phyloP scores from a whole-genome alignment of 2,797 vertebrate genomes.

The Ambastaia sidthimunki region DNA sequence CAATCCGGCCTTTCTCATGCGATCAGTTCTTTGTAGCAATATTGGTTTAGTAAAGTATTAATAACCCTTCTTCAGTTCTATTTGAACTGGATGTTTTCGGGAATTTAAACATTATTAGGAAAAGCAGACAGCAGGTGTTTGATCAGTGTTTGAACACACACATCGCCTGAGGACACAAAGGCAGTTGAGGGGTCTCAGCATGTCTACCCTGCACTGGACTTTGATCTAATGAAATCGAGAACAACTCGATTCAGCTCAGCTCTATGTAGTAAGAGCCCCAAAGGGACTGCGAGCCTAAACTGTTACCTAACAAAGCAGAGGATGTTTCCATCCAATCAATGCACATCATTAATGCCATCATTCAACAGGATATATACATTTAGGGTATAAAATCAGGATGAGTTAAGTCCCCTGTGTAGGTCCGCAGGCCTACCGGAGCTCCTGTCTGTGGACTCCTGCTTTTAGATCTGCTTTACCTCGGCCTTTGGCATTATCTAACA shows the following conservation, averaged over 20 bases:
- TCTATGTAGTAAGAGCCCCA: constrained; percentile 31
- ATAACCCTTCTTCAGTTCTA: background rate
- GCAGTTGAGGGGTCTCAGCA: constrained; percentile 13
- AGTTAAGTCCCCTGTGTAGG: background rate
- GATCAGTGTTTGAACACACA: constrained; percentile 41
- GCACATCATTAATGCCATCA: constrained; percentile 17
- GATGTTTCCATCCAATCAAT: constrained; percentile 34
- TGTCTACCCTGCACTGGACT: constrained; percentile 29
- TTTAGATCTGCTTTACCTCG: constrained; percentile 24
- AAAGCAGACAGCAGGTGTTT: constrained; percentile 36
- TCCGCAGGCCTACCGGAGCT: background rate
- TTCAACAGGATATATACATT: constrained; percentile 19
- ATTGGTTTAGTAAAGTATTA: background rate
- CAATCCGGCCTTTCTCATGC: background rate
- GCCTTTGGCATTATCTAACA: constrained; percentile 33
- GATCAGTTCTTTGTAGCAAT: constrained; percentile 7
- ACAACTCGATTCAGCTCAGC: constrained; percentile 42
- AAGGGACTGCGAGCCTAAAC: constrained; percentile 29
- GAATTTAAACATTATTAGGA: constrained; percentile 32
- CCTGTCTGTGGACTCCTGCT: constrained; percentile 7
- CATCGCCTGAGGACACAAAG: constrained; percentile 25
- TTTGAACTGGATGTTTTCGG: constrained; percentile 1
- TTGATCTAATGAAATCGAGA: constrained; percentile 43
- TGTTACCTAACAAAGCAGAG: constrained; percentile 29
- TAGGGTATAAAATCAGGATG: background rate